Evolutionary conservation across 2,797 vertebrate genomes (phyloP), one percentile per base, ranked within the genome.

Genomic region (Amphiprion clarkii): DNA sequence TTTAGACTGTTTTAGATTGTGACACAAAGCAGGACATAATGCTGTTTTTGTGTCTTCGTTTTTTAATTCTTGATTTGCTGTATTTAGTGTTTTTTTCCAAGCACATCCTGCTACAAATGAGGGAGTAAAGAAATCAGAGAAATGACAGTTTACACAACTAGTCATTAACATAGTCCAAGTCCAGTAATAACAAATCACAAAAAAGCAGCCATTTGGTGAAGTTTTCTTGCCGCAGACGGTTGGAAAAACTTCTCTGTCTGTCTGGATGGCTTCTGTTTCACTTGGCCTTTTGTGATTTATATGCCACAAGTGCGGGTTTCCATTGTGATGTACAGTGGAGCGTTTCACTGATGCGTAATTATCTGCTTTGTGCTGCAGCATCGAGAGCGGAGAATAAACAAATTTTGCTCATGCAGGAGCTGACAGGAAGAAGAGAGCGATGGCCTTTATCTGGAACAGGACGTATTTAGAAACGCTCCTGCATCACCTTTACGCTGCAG

Each of bases 301-400:
- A 71, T 33, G 71, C 67, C 79, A 69, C 70, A 75, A 85, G 54
- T 76, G 61, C 10, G 78, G 68, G 57, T 83, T 86, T 79, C 53
- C 68, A 85, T 58, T 74, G 52, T 78, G 54, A 72, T 60, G 63
- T 59, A 73, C 62, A 77, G 79, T 74, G 51, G 54, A 74, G 59
- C 61, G 21, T 75, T 84, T 66, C 62, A 88, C 73, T 36, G 21
- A 64, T 61, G 66, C 62, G 63, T 68, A 48, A 63, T 46, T 66
- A 46, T 80, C 68, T 58, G 21, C 61, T 54, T 72, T 67, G 36
- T 46, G 59, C 74, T 59, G 58, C 63, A 53, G 44, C 27, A 9
- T 42, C 25, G 19, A 65, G 74, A 74, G 27, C 14, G 67, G 44
- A 64, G 5, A 48, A 21, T 7, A 31, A 29, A 13, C 42, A 33